A percentile compares a stretch with the other conserved stretches of the same genome.
Evolutionary conservation across 2,888 invertebrate genomes (phyloP).

Genomic region (Rotaria magnacalcarata): DNA sequence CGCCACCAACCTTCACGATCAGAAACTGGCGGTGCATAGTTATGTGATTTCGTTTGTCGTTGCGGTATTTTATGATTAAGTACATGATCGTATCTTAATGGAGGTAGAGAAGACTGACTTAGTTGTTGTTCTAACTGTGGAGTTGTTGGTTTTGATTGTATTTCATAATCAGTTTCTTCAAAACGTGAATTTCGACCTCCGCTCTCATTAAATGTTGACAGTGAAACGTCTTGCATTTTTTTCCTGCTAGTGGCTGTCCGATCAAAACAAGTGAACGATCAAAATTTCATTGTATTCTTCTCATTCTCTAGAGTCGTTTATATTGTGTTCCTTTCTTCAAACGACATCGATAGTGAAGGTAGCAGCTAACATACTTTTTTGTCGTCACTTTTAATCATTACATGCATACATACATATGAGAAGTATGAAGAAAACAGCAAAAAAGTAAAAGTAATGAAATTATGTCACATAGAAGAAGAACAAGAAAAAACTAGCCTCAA

Average conservation of each 20-base stretch:
- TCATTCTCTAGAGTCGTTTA: neutral
- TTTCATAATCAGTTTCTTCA: neutral
- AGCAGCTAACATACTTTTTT: neutral
- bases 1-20: conserved; percentile 5
- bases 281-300: neutral
- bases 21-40: neutral
- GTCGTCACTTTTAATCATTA: neutral
- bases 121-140: no score
- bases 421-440: neutral
- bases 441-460: neutral
- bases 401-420: neutral
- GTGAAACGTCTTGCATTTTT: neutral
- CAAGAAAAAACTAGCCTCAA: neutral
- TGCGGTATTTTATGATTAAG: neutral
- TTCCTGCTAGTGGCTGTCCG: neutral
- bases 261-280: neutral
- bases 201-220: no score
- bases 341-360: neutral
- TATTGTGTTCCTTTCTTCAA: neutral
- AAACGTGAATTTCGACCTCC: no score
- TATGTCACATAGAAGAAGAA: neutral
- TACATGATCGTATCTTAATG: neutral
- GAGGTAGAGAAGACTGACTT: no score
- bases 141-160: neutral
- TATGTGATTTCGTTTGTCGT: neutral